Evolutionary conservation across 2,113 vertebrate genomes (phyloP), one percentile per base, ranked within the genome.

Genomic region (Oryzias curvinotus): DNA sequence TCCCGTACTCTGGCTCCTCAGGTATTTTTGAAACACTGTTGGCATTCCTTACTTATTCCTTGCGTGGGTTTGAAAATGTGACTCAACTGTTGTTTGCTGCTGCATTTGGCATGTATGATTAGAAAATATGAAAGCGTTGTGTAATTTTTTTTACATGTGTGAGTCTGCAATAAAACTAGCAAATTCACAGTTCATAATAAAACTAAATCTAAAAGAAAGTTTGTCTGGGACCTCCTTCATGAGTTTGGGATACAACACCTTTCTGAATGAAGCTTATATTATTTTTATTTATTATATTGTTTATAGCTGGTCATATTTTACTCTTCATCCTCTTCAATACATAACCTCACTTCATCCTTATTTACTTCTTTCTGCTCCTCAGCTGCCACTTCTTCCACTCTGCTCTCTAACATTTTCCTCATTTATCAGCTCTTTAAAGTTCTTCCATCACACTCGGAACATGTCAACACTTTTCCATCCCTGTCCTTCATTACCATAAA

Each of bases 81-180:
- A 56, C 17, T 0, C 25, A 52, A 53, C 57, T 23, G 16, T 74
- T 16, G 41, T 49, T 43, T 73, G 30, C 70, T 71, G 36, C 44
- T 55, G 4, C 14, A 58, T 57, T 54, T 53, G 51, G 58, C 41
- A 43, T 66, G 46, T 56, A 5, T 65, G 56, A 61, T 62, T 61
- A 56, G 56, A 71, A 57, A 57, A 81, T 12, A n/a, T 81, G 86
- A 85, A 86, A 87, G 77, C 76, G 78, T 84, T 82, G 65, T 78
- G 28, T 68, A 13, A 47, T 76, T 76, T 51, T 71, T 71, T 60
- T 76, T 49, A 14, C 2, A 69, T 50, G 49, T 43, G 19, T 50
- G 52, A 36, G 55, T 43, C 47, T 73, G 69, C 71, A 60, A 65
- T 30, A 5, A 57, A 19, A 55, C n/a, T 42, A 52, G 57, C 18